phyloP scores from a whole-genome alignment of 2,797 vertebrate genomes.

The Telmatherina bonti region DNA sequence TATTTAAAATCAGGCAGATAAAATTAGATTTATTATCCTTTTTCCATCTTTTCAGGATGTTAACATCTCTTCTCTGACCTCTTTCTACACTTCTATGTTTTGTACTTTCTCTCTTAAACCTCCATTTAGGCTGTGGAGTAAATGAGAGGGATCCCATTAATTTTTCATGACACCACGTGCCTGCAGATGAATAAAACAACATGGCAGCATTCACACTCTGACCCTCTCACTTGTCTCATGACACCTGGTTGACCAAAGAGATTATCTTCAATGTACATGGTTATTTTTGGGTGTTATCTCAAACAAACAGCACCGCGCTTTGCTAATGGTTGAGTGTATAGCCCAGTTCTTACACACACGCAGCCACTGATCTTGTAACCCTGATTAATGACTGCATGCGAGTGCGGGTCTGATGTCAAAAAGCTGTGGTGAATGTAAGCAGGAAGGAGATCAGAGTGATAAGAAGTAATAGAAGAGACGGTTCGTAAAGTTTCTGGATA shows the following conservation, averaged over 20 bases:
- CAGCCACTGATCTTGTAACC: constrained; percentile 12
- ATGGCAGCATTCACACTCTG: constrained; percentile 58
- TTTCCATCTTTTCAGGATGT: neutral
- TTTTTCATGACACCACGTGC: constrained; percentile 78
- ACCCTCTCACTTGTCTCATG: constrained; percentile 66
- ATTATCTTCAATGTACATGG: neutral
- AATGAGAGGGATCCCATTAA: constrained; percentile 75
- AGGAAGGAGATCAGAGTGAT: constrained; percentile 38
- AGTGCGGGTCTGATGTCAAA: constrained; percentile 12
- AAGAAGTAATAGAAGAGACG: constrained; percentile 52
- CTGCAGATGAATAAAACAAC: constrained; percentile 76
- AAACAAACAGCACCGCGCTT: neutral
- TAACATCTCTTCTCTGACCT: constrained; percentile 10
- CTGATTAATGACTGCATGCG: constrained; percentile 11
- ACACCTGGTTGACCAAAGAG: constrained; percentile 51
- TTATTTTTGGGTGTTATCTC: neutral
- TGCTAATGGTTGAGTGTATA: neutral
- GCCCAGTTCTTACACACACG: neutral
- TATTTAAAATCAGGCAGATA: neutral
- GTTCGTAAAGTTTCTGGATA: constrained; percentile 66
- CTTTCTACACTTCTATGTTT: constrained; percentile 11
- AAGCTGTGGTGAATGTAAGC: constrained; percentile 10
- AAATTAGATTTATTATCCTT: neutral
- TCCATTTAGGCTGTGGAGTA: constrained; percentile 72
- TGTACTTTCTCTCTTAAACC: constrained; percentile 77